Evolutionary conservation across 1,140 invertebrate species (phyloP), one percentile per base, ranked within the genome.

Genomic region (Halictus rubicundus): DNA sequence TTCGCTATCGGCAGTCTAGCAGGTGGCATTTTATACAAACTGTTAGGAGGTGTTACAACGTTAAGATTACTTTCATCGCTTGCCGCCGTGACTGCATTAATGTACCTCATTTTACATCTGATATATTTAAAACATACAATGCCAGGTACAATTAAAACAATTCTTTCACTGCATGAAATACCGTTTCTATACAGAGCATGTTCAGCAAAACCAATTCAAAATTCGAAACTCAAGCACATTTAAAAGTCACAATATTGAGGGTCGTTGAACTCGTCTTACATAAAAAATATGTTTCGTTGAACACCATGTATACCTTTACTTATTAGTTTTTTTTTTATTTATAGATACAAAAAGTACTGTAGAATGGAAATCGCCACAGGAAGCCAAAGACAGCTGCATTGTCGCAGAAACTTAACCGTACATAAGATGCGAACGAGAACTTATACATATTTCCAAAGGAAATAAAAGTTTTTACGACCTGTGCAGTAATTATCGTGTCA

Each of bases 1-100:
- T 96, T 94, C 85, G 94, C 95, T 3, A 88, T 96, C 52, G 95
- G 95, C 7, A 95, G 94, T 78, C 82, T 96, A 3, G 85, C 95
- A 5, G 95, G 95, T 27, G 95, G 95, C 57, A 82, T 95, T 39
- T 88, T 95, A 59, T 95, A 95, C 68, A 94, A 94, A 78, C 89
- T 92, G 71, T 83, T 94, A 49, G 95, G 95, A 9, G 95, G 95
- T 9, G 90, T 89, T 39, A 80, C 81, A 9, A 93, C 95, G 1
- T 93, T 95, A 49, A 92, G 92, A 78, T 93, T 95, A 80, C 95
- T 95, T 84, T 92, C 94, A 57, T 83, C 82, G 2, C 77, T 93
- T 0, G 94, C 94, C 7, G 75, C 94, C 1, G 68, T 94, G 27
- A 93, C 94, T 25, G 93, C 94, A 49, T 82, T 95, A 10, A 81